Conservation (phyloP, 2,113 vertebrate genomes). For the Choloepus hoffmanni region DNA sequence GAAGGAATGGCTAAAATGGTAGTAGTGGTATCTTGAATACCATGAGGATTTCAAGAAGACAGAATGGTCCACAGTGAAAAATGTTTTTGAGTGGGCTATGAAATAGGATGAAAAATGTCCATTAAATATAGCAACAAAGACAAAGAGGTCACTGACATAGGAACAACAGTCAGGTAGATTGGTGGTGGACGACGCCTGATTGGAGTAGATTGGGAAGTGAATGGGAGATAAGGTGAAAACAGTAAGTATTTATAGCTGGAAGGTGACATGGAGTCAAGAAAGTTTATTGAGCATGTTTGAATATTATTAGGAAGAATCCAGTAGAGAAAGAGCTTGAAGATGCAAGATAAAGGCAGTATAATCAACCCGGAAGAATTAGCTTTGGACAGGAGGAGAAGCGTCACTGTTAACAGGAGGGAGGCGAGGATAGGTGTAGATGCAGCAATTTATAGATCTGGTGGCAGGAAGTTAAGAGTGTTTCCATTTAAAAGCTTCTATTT, state of each 20-base stretch:
- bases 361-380: not conserved
- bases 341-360: not conserved
- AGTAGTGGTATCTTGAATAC: not conserved
- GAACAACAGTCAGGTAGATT: not conserved
- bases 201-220: not conserved
- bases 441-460: conserved; percentile 23
- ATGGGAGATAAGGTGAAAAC: not conserved
- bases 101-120: not conserved
- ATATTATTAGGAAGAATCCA: conserved; percentile 10
- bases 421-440: not conserved
- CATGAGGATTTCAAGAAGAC: conserved; percentile 32
- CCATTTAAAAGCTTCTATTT: conserved; percentile 14
- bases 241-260: not conserved
- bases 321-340: not conserved
- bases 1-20: not conserved
- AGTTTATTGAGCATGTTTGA: not conserved
- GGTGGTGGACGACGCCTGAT: not conserved
- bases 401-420: not conserved
- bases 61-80: not conserved
- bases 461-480: conserved; percentile 13
- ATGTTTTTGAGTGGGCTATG: not conserved
- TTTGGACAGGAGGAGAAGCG: not conserved
- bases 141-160: not conserved
- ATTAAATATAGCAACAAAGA: not conserved
- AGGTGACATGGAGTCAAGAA: not conserved